Conservation (phyloP, 2,113 vertebrate species). For the Scolopax mira region DNA sequence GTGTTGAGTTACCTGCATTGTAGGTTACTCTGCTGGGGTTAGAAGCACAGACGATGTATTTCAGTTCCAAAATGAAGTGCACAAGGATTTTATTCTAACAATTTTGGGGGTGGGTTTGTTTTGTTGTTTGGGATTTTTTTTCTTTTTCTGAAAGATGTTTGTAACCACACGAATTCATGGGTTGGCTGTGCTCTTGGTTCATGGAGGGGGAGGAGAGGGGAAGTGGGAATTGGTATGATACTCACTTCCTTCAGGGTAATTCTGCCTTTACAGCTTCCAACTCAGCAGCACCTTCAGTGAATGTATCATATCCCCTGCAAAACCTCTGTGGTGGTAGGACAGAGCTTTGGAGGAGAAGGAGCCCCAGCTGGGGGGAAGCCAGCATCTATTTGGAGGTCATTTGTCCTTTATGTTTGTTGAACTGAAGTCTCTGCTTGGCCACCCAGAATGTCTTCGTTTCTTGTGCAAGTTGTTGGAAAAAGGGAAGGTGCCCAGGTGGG, state of each 20-base stretch:
- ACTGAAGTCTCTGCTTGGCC: not conserved
- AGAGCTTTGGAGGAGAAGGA: not conserved
- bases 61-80: not conserved
- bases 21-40: not conserved
- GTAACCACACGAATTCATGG: not conserved
- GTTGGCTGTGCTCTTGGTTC: not conserved
- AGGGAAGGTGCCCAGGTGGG: not conserved
- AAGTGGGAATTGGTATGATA: not conserved
- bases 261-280: not conserved
- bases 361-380: not conserved
- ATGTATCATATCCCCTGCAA: accelerated
- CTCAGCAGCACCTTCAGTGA: not conserved
- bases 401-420: accelerated
- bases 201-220: not conserved
- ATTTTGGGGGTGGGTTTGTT: not conserved
- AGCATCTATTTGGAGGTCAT: not conserved
- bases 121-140: too few species aligned
- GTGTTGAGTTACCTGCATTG: not conserved
- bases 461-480: not conserved
- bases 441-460: not conserved
- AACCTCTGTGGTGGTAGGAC: not conserved
- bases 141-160: not conserved
- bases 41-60: not conserved
- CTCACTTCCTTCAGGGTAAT: not conserved
- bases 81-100: not conserved